phyloP scores from a whole-genome alignment of 2,888 invertebrate genomes.

The Selenia dentaria region DNA sequence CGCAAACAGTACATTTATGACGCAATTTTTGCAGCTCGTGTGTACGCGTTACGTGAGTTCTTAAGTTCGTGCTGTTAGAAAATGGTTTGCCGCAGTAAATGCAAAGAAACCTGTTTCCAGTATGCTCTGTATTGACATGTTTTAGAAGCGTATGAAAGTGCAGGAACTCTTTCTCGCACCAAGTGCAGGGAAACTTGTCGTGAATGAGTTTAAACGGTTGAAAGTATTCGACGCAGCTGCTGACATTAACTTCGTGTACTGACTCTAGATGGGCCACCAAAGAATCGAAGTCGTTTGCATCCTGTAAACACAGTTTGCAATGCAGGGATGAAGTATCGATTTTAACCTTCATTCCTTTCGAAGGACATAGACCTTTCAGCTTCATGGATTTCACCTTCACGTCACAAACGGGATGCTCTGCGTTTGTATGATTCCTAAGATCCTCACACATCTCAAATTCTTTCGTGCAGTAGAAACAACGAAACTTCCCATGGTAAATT shows the following conservation, averaged over 20 bases:
- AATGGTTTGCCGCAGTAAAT: constrained; percentile 24
- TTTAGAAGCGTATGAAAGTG: constrained; percentile 17
- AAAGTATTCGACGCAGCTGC: constrained; percentile 8
- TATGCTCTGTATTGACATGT: constrained; percentile 20
- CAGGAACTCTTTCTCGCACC: constrained; percentile 19
- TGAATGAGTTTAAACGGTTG: constrained; percentile 23
- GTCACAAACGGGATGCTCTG: constrained; percentile 63
- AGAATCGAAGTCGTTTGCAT: constrained; percentile 12
- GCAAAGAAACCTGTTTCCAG: constrained; percentile 19
- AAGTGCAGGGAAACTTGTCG: constrained; percentile 22
- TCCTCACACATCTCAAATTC: constrained; percentile 60
- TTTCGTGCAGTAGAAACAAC: constrained; percentile 71
- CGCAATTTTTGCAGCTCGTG: constrained; percentile 5
- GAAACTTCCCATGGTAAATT: constrained; percentile 60
- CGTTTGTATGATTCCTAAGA: constrained; percentile 58
- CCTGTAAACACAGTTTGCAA: constrained; percentile 31
- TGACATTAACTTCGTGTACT: constrained; percentile 29
- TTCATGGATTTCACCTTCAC: constrained; percentile 58
- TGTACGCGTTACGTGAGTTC: constrained; percentile 11
- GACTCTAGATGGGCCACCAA: constrained; percentile 26
- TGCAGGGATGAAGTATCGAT: constrained; percentile 44
- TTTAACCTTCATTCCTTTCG: constrained; percentile 62
- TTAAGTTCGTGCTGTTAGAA: constrained; percentile 2
- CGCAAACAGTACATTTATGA: constrained; percentile 20
- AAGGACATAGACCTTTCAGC: constrained; percentile 48